phyloP scores from a whole-genome alignment of 2,113 vertebrate genomes.

The Ellobius talpinus region DNA sequence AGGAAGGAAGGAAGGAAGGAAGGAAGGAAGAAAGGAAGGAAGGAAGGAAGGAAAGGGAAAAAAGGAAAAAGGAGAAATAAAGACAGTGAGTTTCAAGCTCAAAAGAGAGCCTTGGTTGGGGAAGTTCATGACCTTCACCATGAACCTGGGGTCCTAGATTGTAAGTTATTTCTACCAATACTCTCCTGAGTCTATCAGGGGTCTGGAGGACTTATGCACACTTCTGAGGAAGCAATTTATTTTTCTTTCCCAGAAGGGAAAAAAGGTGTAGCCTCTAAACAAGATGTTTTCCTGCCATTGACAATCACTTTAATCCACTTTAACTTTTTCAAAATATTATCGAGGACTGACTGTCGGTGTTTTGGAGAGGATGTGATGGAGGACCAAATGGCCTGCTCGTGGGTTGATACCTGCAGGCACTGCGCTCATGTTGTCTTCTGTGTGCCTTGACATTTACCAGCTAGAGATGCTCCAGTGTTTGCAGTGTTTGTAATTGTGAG shows the following conservation, averaged over 20 bases:
- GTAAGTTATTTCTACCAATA: conserved; percentile 56
- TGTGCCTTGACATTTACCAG: conserved; percentile 55
- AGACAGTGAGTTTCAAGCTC: conserved; percentile 30
- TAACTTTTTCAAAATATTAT: conserved; percentile 58
- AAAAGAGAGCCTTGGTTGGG: conserved; percentile 29
- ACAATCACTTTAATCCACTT: conserved; percentile 51
- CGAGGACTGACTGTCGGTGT: conserved; percentile 26
- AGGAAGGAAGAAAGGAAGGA: too few species aligned
- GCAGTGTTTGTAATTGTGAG: conserved; percentile 67
- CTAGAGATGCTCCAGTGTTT: conserved; percentile 33
- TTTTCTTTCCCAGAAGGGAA: conserved; percentile 43
- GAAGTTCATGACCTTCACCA: conserved; percentile 61
- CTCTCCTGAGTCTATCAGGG: conserved; percentile 11
- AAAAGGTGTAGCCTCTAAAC: conserved; percentile 51
- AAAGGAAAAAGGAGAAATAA: conserved; percentile 10
- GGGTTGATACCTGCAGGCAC: conserved; percentile 30
- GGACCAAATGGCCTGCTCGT: not conserved
- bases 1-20: too few species aligned
- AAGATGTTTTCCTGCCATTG: conserved; percentile 50
- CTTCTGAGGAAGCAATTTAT: conserved; percentile 48
- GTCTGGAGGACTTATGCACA: conserved; percentile 42
- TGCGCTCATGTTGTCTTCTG: not conserved
- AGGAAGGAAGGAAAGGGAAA: too few species aligned
- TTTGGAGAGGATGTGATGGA: conserved; percentile 2
- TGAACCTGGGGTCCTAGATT: conserved; percentile 25